These are phyloP conservation scores for Stegastes partitus DNA, from an alignment of 2,113 vertebrate species.

Conservation along the genomic window DNA sequence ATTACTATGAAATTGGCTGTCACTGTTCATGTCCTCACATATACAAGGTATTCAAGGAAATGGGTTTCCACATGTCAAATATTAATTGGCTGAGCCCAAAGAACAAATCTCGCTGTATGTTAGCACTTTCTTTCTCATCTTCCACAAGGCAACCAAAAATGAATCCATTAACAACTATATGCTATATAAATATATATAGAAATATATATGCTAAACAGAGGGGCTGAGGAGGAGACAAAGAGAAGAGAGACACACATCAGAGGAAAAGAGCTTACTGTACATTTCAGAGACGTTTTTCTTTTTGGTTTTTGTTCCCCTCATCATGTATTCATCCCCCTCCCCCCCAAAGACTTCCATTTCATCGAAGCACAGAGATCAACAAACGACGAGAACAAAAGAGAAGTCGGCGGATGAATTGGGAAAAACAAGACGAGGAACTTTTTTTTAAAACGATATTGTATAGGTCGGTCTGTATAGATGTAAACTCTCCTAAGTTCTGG, in stretches of 20 bases:
- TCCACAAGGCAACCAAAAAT: conserved; percentile 78
- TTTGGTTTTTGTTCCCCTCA: conserved; percentile 4
- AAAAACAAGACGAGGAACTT: conserved; percentile 25
- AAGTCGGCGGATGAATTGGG: background rate
- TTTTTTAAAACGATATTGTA: conserved; percentile 73
- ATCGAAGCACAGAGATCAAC: conserved; percentile 72
- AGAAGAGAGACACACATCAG: conserved; percentile 25
- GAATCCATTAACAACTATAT: conserved; percentile 35
- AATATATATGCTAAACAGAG: conserved; percentile 37
- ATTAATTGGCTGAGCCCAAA: conserved; percentile 62
- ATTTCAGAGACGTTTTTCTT: conserved; percentile 33
- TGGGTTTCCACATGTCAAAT: conserved; percentile 18
- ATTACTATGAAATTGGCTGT: conserved; percentile 32
- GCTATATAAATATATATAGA: conserved; percentile 43
- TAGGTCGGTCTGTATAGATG: conserved; percentile 77
- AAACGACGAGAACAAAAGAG: conserved; percentile 73
- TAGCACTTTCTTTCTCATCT: conserved; percentile 76
- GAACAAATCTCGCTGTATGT: conserved; percentile 74
- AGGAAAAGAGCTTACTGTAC: conserved; percentile 37
- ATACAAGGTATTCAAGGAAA: conserved; percentile 44
- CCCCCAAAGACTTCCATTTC: conserved; percentile 57
- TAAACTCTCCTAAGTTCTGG: conserved; percentile 74
- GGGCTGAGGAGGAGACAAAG: conserved; percentile 40
- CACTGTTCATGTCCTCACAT: conserved; percentile 42
- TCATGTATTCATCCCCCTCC: conserved; percentile 32